phyloP scores from a whole-genome alignment of 1,140 invertebrate species.

The Cherax destructor region DNA sequence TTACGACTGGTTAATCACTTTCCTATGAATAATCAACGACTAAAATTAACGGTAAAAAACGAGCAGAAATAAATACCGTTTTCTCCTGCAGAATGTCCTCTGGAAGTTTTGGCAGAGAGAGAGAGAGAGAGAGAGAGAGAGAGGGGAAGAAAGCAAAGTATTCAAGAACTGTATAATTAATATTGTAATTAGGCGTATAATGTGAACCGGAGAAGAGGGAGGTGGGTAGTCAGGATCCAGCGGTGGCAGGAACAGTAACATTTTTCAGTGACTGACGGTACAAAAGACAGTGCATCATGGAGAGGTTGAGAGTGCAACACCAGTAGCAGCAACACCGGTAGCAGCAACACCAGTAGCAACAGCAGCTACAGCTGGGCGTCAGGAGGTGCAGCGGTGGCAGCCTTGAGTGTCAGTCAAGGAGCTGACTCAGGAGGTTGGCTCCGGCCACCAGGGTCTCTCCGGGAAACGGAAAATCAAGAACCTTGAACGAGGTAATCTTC shows the following conservation, averaged over 20 bases:
- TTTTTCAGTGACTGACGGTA: not conserved
- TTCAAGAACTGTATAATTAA: conserved; percentile 46
- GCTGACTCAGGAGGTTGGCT: not conserved
- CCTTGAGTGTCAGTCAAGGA: too few species aligned
- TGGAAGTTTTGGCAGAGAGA: conserved; percentile 2
- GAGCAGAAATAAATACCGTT: conserved; percentile 13
- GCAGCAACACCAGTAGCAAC: not conserved
- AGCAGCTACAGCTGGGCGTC: not conserved
- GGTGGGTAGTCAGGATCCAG: conserved; percentile 1
- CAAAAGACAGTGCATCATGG: too few species aligned
- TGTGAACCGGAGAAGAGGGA: not conserved
- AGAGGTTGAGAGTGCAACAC: not conserved
- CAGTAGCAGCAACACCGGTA: not conserved
- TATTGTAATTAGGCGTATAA: conserved; percentile 48
- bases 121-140: conserved; percentile 25
- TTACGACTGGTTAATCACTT: not conserved
- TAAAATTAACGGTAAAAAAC: conserved; percentile 1
- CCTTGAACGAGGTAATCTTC: too few species aligned
- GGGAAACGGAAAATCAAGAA: too few species aligned
- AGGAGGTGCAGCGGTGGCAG: not conserved
- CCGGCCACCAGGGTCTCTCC: too few species aligned
- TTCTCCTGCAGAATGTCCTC: not conserved
- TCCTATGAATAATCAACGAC: not conserved
- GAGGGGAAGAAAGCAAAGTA: conserved; percentile 32
- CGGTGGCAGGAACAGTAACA: not conserved